Base-by-base conservation (phyloP, 2,113 vertebrate genomes). In the Tragulus kanchil region DNA sequence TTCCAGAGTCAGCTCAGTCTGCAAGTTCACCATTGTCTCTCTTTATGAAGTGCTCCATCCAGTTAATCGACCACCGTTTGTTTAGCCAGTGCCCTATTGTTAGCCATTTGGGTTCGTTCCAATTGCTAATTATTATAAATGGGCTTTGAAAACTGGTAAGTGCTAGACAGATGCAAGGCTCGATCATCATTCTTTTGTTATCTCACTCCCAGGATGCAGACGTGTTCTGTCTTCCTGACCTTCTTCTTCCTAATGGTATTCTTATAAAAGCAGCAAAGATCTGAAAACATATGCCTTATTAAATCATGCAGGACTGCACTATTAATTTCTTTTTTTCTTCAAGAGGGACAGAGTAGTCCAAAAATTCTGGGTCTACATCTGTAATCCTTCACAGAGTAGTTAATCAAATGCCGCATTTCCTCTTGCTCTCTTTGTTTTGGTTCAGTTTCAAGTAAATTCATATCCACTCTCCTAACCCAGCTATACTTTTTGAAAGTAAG, bases 111-210 rank as follows among this genome's bases (percentile, higher is more conserved):
- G 96, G 84, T 82, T 64, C 94, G 84, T 93, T 97, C 97, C 97
- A 97, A 83, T 67, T 4, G n/a, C 92, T 98, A 92, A 98, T 97
- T 97, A 96, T 97, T 96, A 97, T 92, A 96, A 98, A 97, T 95
- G 97, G 79, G 23, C 14, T 97, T 95, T 94, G 95, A 97, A 89
- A 89, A 73, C 83, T 88, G 92, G 78, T 89, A 62, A 96, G 93
- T 73, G 90, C 58, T 69, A 69, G 95, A 69, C 87, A 90, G 93
- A 71, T n/a, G 64, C 17, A 78, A 77, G 58, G 3, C 61, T 69
- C 26, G 19, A 25, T 31, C 89, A 87, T 85, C 56, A 77, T 26
- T 93, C 93, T 96, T 79, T 65, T 62, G 93, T 93, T 97, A 97
- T 95, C 90, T 8, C 73, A 81, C 65, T 90, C 96, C 96, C 95